These are phyloP conservation scores for Lycaon pictus DNA, from an alignment of 2,113 vertebrate species.

Conservation along the genomic window DNA sequence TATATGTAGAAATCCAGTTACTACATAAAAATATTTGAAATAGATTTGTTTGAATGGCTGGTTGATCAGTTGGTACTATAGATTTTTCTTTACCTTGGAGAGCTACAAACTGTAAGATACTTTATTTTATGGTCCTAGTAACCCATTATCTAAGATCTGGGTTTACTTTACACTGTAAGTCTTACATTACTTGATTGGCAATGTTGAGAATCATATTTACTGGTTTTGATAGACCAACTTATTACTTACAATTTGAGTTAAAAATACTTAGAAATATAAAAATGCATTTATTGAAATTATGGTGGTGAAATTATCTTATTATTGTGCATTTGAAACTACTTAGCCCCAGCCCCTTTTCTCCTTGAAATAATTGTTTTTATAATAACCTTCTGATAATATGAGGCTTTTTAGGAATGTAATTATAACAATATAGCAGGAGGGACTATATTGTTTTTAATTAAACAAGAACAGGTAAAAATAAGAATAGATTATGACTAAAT, in stretches of 20 bases:
- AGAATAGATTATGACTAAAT: constrained; percentile 49
- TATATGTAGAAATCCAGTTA: not conserved
- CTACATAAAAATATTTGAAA: not conserved
- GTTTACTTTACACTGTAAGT: not conserved
- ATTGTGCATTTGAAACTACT: constrained; percentile 60
- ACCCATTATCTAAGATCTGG: not conserved
- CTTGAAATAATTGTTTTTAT: constrained; percentile 69
- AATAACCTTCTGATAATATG: constrained; percentile 62
- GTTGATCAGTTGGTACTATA: not conserved
- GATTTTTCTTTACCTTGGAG: constrained; percentile 31
- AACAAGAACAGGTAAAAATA: constrained; percentile 66
- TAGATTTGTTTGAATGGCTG: not conserved
- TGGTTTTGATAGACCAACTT: constrained; percentile 59
- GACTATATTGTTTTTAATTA: constrained; percentile 73
- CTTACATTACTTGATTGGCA: constrained; percentile 42
- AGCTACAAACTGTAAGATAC: not conserved
- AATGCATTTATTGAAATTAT: constrained; percentile 40
- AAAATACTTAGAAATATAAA: constrained; percentile 57
- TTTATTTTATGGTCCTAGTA: constrained; percentile 44
- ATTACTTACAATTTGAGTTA: constrained; percentile 65
- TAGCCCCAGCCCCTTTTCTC: not conserved
- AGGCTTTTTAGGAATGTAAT: constrained; percentile 58
- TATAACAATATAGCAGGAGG: constrained; percentile 46
- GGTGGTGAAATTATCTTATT: constrained; percentile 43
- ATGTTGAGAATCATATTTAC: constrained; percentile 21